Conservation (phyloP, 2,113 vertebrate species). For the Lipophrys pholis region DNA sequence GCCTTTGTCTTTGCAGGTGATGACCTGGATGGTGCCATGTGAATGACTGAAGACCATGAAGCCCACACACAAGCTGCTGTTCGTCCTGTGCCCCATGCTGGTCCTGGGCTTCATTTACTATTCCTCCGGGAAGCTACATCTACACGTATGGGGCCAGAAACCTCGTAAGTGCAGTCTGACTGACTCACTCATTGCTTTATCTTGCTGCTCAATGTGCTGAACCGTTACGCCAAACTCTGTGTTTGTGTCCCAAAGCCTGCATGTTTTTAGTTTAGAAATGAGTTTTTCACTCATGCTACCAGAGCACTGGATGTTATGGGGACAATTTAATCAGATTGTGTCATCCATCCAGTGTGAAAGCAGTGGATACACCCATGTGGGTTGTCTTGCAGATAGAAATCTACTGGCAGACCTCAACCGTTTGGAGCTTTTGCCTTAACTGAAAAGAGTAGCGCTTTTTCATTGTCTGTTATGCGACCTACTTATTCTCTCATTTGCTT, state of each 20-base stretch:
- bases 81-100: slow-evolving; percentile 93
- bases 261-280: slow-evolving; percentile 4
- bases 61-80: slow-evolving; percentile 93
- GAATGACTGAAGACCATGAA: slow-evolving; percentile 95
- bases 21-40: slow-evolving; percentile 87
- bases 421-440: neutral
- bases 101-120: slow-evolving; percentile 97
- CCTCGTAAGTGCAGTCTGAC: slow-evolving; percentile 88
- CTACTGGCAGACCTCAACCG: neutral
- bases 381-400: slow-evolving; percentile 9
- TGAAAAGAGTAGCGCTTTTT: neutral
- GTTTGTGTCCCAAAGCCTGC: slow-evolving; percentile 5
- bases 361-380: neutral
- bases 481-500: neutral
- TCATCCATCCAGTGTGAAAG: neutral
- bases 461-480: neutral
- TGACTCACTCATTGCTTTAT: neutral
- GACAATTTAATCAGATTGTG: slow-evolving; percentile 23
- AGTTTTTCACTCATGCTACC: slow-evolving; percentile 15
- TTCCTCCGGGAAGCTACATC: slow-evolving; percentile 93
- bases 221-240: slow-evolving; percentile 9
- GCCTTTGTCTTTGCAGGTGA: slow-evolving; percentile 79
- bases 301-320: neutral
- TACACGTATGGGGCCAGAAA: slow-evolving; percentile 91
- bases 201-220: neutral